Percentiles rank a stretch among this genome's conserved stretches.
Conservation (phyloP, 2,113 vertebrate genomes). For the Myodes glareolus region DNA sequence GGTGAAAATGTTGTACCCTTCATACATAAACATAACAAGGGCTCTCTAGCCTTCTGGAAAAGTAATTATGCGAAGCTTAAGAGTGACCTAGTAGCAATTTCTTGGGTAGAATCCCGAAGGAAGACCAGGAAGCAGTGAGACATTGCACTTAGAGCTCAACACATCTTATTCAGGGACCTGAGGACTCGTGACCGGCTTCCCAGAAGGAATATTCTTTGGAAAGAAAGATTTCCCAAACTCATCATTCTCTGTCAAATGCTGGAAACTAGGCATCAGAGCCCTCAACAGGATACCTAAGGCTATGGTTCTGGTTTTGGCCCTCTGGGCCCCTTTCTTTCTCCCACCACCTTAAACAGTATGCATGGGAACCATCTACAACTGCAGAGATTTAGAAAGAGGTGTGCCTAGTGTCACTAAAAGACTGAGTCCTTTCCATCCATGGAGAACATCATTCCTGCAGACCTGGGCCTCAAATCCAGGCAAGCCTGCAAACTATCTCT, state of each 20-base stretch:
- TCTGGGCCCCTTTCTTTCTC: not conserved
- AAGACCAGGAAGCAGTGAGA: not conserved
- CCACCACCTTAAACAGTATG: not conserved
- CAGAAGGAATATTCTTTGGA: not conserved
- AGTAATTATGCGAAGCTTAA: not conserved
- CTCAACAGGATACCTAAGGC: not conserved
- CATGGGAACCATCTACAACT: not conserved
- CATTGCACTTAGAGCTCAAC: not conserved
- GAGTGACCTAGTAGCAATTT: not conserved
- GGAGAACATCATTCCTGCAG: not conserved
- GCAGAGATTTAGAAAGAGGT: not conserved
- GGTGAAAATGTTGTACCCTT: not conserved
- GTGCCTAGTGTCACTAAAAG: not conserved
- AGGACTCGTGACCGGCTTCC: not conserved
- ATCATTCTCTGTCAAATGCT: not conserved
- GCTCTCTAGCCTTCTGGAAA: not conserved
- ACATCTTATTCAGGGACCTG: not conserved
- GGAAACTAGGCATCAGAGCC: not conserved
- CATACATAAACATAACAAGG: not conserved
- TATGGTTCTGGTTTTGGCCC: not conserved
- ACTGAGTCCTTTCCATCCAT: not conserved
- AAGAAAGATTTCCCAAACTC: not conserved
- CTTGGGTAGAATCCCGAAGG: slow-evolving; percentile 20
- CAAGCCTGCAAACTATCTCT: not conserved
- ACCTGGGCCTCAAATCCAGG: not conserved